Evolutionary conservation across 2,113 vertebrate genomes (phyloP).

Genomic region (Camelus dromedarius): DNA sequence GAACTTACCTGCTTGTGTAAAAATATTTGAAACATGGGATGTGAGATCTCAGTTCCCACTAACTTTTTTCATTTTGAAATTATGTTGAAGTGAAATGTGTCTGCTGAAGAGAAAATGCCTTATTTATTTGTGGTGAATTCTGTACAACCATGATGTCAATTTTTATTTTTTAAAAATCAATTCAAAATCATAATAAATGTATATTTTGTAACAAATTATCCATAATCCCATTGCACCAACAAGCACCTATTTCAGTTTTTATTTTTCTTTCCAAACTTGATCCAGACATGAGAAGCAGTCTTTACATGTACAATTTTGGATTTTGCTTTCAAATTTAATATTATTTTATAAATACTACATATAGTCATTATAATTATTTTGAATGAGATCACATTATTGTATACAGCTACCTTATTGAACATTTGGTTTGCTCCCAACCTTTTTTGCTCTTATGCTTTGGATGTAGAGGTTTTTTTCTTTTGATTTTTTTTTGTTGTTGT

Average conservation of each 20-base stretch:
- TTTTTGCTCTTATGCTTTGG: not conserved
- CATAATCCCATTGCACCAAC: not conserved
- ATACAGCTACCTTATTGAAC: not conserved
- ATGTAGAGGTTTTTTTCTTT: not conserved
- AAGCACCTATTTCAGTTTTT: not conserved
- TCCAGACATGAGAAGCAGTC: not conserved
- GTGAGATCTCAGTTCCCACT: not conserved
- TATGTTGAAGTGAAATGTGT: conserved; percentile 17
- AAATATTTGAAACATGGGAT: not conserved
- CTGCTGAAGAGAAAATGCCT: not conserved
- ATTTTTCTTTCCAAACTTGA: conserved; percentile 13
- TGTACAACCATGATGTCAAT: not conserved
- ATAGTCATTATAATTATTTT: not conserved
- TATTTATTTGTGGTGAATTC: conserved; percentile 58
- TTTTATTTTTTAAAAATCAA: conserved; percentile 26
- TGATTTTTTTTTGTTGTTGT: not conserved
- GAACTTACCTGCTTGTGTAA: not conserved
- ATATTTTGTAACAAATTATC: not conserved
- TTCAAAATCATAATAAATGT: conserved; percentile 30
- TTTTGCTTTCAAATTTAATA: conserved; percentile 41
- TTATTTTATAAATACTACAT: not conserved
- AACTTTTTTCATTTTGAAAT: conserved; percentile 44
- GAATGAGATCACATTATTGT: not conserved
- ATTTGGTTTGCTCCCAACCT: not conserved
- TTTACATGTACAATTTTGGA: conserved; percentile 15